A percentile compares a stretch with the other conserved stretches of the same genome.
Conservation (phyloP, 2,797 vertebrate species). For the Cryptoblepharus egeriae region DNA sequence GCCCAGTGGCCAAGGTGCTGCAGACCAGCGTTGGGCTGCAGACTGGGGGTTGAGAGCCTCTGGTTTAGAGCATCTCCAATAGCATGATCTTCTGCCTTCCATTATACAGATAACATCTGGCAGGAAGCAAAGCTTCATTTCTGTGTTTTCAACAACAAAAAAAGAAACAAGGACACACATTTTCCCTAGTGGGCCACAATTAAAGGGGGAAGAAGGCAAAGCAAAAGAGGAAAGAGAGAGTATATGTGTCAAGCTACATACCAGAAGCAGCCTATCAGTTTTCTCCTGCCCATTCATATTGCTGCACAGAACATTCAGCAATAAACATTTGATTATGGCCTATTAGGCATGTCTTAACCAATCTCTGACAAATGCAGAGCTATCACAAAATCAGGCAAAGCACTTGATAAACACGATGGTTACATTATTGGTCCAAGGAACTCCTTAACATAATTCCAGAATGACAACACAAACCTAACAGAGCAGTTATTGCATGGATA, state of each 20-base stretch:
- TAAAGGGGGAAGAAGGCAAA: too few relatives aligned
- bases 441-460: conserved; percentile 3
- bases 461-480: neutral
- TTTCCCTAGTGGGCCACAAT: too few relatives aligned
- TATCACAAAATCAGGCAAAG: neutral
- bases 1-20: too few relatives aligned
- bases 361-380: neutral
- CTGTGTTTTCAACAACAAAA: too few relatives aligned
- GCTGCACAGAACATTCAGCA: neutral
- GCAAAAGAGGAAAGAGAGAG: neutral
- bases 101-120: too few relatives aligned
- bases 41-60: too few relatives aligned
- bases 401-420: neutral
- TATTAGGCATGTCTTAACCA: neutral
- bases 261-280: too few relatives aligned
- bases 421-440: neutral
- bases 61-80: too few relatives aligned
- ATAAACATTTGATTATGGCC: neutral
- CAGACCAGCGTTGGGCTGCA: too few relatives aligned
- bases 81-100: too few relatives aligned
- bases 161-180: too few relatives aligned
- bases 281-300: neutral
- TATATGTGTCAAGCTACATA: neutral
- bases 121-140: too few relatives aligned
- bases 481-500: neutral